These are phyloP conservation scores for Anableps anableps DNA, from an alignment of 2,797 vertebrate genomes.

Conservation along the genomic window DNA sequence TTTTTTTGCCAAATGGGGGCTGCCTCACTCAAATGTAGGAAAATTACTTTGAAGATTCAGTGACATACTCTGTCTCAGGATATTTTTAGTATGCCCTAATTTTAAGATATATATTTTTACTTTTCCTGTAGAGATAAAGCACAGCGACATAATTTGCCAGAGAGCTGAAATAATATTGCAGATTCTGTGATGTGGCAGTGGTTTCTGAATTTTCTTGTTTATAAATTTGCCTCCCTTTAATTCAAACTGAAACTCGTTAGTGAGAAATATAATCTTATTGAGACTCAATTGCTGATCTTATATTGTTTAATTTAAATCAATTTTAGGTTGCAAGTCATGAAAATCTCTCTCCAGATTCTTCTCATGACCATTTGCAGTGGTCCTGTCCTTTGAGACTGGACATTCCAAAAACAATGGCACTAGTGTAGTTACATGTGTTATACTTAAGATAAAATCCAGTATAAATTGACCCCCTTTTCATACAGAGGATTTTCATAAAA, in stretches of 20 bases:
- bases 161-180: constrained; percentile 48
- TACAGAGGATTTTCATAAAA: constrained; percentile 10
- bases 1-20: constrained; percentile 30
- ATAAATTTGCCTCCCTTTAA: background rate
- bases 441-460: constrained; percentile 12
- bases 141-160: constrained; percentile 49
- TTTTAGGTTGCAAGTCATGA: background rate
- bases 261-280: background rate
- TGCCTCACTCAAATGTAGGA: constrained; percentile 33
- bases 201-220: constrained; percentile 2
- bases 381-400: background rate
- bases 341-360: constrained; percentile 4
- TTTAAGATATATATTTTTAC: constrained; percentile 35
- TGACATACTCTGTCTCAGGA: constrained; percentile 69
- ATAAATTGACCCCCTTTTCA: constrained; percentile 20
- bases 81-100: constrained; percentile 57
- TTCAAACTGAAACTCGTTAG: background rate
- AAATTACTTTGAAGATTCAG: constrained; percentile 47
- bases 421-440: constrained; percentile 7
- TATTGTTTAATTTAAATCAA: background rate
- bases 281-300: background rate
- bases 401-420: background rate
- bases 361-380: background rate
- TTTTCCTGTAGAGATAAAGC: constrained; percentile 49
- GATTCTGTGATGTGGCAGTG: constrained; percentile 13